phyloP scores from a whole-genome alignment of 2,888 invertebrate genomes.

The Zygogramma bicolorata region DNA sequence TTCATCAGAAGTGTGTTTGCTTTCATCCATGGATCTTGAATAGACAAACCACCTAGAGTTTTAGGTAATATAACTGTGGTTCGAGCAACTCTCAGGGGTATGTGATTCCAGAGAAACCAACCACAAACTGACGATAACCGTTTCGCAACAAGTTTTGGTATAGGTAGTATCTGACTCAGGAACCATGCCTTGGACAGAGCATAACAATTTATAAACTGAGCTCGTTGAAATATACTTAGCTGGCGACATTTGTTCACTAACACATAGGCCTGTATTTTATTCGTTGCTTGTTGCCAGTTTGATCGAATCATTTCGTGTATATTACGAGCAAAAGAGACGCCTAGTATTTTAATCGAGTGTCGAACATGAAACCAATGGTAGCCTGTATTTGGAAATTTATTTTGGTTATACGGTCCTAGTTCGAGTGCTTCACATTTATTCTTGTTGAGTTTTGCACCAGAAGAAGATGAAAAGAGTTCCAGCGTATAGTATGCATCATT shows the following conservation, averaged over 20 bases:
- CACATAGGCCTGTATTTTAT: background rate
- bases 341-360: background rate
- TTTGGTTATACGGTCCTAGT: slow-evolving; percentile 1
- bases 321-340: background rate
- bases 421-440: slow-evolving; percentile 2
- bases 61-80: background rate
- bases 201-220: background rate
- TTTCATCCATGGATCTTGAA: background rate
- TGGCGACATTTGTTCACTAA: background rate
- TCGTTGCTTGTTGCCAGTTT: background rate
- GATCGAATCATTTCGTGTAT: slow-evolving; percentile 1
- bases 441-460: background rate
- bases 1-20: background rate
- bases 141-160: slow-evolving; percentile 11
- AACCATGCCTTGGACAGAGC: slow-evolving; percentile 4
- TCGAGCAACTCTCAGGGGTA: background rate
- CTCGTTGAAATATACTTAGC: slow-evolving; percentile 4
- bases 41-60: background rate
- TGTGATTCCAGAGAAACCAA: background rate
- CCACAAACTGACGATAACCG: slow-evolving; percentile 1
- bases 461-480: background rate
- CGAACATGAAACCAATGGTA: background rate
- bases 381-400: background rate
- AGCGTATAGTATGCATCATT: background rate
- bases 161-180: background rate